phyloP scores from a whole-genome alignment of 2,113 vertebrate genomes.

The Nannospalax galili region DNA sequence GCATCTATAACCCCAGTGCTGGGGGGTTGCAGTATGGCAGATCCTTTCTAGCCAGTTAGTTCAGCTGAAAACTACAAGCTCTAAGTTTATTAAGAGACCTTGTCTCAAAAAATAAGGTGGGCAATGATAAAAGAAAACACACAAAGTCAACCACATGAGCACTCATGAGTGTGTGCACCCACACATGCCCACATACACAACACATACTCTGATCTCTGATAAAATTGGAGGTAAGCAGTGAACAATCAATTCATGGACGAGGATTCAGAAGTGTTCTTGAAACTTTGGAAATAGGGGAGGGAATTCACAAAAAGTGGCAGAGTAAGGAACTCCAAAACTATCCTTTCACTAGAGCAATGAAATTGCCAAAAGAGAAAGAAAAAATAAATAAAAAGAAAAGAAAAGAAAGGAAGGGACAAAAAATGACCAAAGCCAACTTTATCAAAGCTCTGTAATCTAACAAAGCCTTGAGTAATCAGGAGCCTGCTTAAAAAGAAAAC shows the following conservation, averaged over 20 bases:
- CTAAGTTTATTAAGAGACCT: neutral
- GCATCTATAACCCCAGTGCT: neutral
- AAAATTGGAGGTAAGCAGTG: neutral
- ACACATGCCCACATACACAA: neutral
- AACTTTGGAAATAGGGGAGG: neutral
- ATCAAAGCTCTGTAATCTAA: neutral
- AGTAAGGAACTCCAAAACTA: neutral
- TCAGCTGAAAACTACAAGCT: neutral
- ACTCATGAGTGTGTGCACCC: neutral
- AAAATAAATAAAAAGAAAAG: too few species aligned
- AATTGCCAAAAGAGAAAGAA: neutral
- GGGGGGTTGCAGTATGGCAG: too few species aligned
- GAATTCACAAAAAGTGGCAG: neutral
- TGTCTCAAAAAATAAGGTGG: neutral
- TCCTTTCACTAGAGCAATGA: neutral
- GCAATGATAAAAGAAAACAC: neutral
- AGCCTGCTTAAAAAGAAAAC: too few species aligned
- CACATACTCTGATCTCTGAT: neutral
- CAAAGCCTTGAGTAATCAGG: too few species aligned
- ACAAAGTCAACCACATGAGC: neutral
- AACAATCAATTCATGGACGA: neutral
- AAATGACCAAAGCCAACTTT: neutral
- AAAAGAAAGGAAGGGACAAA: too few species aligned
- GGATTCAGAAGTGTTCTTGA: neutral
- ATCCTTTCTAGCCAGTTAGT: neutral